phyloP scores from a whole-genome alignment of 1,140 invertebrate species.

The Trichomalopsis sarcophagae region DNA sequence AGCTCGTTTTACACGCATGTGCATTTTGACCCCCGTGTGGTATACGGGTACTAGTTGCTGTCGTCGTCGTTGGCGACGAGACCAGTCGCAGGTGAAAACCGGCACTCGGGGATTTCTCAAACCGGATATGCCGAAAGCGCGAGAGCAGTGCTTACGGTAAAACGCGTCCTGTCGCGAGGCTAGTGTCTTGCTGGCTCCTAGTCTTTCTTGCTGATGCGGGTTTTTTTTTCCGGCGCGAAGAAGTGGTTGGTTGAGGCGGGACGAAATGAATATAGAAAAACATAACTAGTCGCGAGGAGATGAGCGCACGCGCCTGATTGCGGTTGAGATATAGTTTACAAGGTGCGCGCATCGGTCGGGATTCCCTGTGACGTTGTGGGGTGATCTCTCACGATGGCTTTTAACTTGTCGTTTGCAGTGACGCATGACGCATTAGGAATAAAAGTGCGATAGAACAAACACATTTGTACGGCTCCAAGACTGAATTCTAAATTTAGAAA shows the following conservation, averaged over 20 bases:
- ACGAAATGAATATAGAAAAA: too few relatives aligned
- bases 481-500: too few relatives aligned
- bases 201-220: background rate
- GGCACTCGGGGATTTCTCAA: conserved; percentile 40
- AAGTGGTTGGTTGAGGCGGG: background rate
- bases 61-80: background rate
- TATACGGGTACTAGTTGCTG: background rate
- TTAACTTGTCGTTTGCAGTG: too few relatives aligned
- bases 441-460: too few relatives aligned
- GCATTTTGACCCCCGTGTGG: conserved; percentile 20
- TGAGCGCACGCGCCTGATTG: too few relatives aligned
- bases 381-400: too few relatives aligned
- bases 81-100: conserved; percentile 50
- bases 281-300: too few relatives aligned
- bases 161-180: background rate
- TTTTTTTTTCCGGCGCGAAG: background rate
- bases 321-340: background rate
- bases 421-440: too few relatives aligned
- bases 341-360: background rate
- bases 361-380: background rate
- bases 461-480: too few relatives aligned
- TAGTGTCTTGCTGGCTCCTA: background rate
- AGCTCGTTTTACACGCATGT: conserved; percentile 30
- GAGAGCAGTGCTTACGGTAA: conserved; percentile 38
- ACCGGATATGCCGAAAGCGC: conserved; percentile 49